Conservation (phyloP, 2,113 vertebrate genomes). For the Carassius gibelio region DNA sequence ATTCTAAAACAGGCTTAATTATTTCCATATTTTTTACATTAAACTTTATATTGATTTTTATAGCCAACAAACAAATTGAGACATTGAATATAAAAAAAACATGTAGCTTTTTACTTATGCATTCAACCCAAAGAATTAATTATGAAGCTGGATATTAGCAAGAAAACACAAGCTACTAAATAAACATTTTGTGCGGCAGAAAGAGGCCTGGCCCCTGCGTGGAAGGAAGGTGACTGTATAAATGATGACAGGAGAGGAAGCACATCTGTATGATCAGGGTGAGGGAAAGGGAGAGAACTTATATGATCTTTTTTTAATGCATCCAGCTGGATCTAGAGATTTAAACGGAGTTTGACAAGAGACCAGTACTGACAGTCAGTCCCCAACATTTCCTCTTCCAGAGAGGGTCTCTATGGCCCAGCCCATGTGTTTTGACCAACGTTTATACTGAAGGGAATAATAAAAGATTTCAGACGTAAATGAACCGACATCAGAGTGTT, state of each 20-base stretch:
- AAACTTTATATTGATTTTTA: background rate
- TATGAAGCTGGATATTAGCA: background rate
- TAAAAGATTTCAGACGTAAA: conserved; percentile 6
- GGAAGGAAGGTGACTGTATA: conserved; percentile 22
- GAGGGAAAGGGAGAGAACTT: background rate
- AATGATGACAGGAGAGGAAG: conserved; percentile 51
- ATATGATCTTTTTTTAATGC: conserved; percentile 30
- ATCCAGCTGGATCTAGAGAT: conserved; percentile 33
- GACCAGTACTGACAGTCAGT: background rate
- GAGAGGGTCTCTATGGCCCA: background rate
- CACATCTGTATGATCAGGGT: conserved; percentile 15
- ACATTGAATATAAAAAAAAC: background rate
- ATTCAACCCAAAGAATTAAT: background rate
- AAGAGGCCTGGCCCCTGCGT: background rate
- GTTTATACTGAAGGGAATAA: conserved; percentile 3
- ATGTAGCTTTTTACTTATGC: background rate
- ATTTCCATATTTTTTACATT: background rate
- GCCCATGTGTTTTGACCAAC: background rate
- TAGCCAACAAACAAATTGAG: background rate
- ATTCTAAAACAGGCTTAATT: background rate
- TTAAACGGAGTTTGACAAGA: conserved; percentile 2
- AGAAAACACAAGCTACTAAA: conserved; percentile 15
- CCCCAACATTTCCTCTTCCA: background rate
- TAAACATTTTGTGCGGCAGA: background rate
- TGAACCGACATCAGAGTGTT: background rate